Evolutionary conservation across 2,888 invertebrate genomes (phyloP), one percentile per base, ranked within the genome.

Genomic region (Scaptomyza caliginosa): DNA sequence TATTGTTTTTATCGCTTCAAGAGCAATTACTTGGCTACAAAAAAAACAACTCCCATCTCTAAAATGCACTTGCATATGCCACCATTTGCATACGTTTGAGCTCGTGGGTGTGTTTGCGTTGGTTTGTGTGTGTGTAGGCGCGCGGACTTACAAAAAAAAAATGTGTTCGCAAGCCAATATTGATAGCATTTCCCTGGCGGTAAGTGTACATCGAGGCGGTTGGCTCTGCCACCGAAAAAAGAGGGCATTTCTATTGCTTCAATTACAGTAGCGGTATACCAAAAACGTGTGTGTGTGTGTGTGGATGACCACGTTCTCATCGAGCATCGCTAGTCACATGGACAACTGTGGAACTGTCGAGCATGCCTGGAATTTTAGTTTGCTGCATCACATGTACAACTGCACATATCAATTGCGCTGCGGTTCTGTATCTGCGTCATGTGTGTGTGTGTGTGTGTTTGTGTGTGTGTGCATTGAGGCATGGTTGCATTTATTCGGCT

Each of bases 141-240:
- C 49, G 48, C 39, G 48, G 19, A 66, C 75, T 74, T 63, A 1
- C 5, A n/a, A 30, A 30, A 64, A 74, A 82, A 80, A 80, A 82
- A n/a, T n/a, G 76, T 69, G 77, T 68, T 64, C 74, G 73, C 55
- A 42, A 66, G 70, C 77, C 84, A 84, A 81, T 81, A 82, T 81
- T 84, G 82, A 82, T 82, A 77, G 81, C 77, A 66, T 75, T 62
- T 67, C 80, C 80, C 76, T 45, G 54, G 63, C 49, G 64, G 55
- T 13, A 46, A 55, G 56, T 55, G 50, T 28, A 21, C 59, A 32
- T 28, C 19, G 49, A 19, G 28, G 6, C n/a, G 26, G 34, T 16
- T n/a, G 21, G 36, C 16, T n/a, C 21, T 13, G 21, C 30, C 21
- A 13, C 8, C 17, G 4, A 13, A 3, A 3, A n/a, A 32, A 13